Conservation (phyloP, 2,888 invertebrate genomes). For the Orthosia gothica region DNA sequence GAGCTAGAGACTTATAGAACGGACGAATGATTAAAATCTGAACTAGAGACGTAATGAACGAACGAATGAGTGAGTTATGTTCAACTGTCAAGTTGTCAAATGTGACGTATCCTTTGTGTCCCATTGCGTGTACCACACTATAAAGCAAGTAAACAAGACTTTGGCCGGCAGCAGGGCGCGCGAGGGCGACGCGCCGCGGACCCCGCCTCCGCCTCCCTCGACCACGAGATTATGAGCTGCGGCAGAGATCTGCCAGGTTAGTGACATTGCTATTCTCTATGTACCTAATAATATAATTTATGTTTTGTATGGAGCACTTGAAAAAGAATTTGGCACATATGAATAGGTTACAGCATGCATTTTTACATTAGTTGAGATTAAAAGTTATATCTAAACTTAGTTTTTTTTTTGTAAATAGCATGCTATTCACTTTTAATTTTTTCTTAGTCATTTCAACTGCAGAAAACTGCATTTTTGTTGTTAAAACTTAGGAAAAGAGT, state of each 20-base stretch:
- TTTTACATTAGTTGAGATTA: not conserved
- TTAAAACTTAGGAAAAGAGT: not conserved
- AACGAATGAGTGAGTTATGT: not conserved
- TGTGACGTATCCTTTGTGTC: not conserved
- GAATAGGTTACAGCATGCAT: not conserved
- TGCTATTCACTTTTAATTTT: not conserved
- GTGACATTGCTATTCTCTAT: not conserved
- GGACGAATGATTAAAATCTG: not conserved
- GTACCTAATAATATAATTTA: not conserved
- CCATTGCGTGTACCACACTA: slow-evolving; percentile 17
- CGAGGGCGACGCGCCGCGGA: slow-evolving; percentile 80
- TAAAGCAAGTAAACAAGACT: slow-evolving; percentile 75
- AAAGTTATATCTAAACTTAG: not conserved
- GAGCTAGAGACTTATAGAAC: not conserved
- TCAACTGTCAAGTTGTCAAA: not conserved
- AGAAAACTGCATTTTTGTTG: not conserved
- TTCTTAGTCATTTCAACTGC: not conserved
- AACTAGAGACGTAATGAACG: not conserved
- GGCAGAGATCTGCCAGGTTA: slow-evolving; percentile 84
- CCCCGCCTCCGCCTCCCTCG: slow-evolving; percentile 88
- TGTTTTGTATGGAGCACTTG: not conserved
- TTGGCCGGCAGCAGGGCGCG: slow-evolving; percentile 82
- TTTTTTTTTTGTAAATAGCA: not conserved
- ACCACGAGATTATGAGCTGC: slow-evolving; percentile 90
- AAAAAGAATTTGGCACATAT: not conserved